Percentiles rank a stretch among this genome's conserved stretches.
These are phyloP conservation scores for Meloe dianella DNA, from an alignment of 2,888 invertebrate genomes.

Conservation along the genomic window DNA sequence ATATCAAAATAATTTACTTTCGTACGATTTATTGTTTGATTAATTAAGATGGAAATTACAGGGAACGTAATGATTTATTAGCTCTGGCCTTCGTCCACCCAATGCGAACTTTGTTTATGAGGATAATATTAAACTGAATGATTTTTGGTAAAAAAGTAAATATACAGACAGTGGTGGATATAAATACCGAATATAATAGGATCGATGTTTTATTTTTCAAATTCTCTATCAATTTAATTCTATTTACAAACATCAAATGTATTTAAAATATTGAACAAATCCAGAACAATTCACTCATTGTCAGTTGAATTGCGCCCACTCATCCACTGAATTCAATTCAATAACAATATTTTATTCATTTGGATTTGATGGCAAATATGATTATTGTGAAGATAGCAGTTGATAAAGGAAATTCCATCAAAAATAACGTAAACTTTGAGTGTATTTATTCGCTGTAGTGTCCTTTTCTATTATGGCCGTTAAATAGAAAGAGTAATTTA, in stretches of 20 bases:
- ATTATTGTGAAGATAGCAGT: too few species aligned
- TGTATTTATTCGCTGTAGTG: too few species aligned
- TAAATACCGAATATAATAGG: too few species aligned
- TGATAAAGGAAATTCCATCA: too few species aligned
- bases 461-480: too few species aligned
- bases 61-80: not conserved
- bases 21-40: not conserved
- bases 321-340: not conserved
- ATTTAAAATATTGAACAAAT: not conserved
- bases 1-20: not conserved
- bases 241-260: not conserved
- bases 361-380: too few species aligned
- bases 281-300: not conserved
- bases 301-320: too few species aligned
- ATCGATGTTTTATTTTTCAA: not conserved
- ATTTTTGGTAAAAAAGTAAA: not conserved
- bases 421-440: too few species aligned
- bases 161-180: not conserved
- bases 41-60: conserved; percentile 1
- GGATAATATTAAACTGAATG: not conserved
- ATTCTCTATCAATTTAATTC: not conserved
- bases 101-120: not conserved
- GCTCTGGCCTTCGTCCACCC: not conserved
- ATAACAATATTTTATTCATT: too few species aligned
- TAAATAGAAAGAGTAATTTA: too few species aligned